Evolutionary conservation across 2,888 invertebrate species (phyloP).

Genomic region (Steinernema scapterisci): DNA sequence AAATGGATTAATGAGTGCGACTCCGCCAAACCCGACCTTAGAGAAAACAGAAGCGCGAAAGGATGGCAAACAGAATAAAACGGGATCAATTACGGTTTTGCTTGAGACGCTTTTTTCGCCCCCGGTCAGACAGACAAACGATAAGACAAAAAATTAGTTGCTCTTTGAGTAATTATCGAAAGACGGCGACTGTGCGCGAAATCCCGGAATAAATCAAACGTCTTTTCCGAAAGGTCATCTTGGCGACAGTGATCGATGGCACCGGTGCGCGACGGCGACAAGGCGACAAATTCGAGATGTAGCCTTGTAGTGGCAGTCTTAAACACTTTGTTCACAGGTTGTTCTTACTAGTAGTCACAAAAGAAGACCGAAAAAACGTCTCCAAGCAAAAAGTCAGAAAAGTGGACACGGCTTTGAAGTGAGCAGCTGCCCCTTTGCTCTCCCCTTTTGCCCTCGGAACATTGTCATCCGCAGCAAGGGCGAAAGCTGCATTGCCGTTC

Average conservation of each 20-base stretch:
- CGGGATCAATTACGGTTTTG: background rate
- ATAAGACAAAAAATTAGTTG: slow-evolving; percentile 14
- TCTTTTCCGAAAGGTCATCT: slow-evolving; percentile 30
- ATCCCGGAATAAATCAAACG: slow-evolving; percentile 18
- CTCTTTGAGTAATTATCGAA: slow-evolving; percentile 10
- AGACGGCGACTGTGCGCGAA: slow-evolving; percentile 17
- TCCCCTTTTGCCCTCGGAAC: too few species aligned
- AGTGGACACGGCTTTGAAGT: background rate
- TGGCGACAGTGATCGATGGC: slow-evolving; percentile 20
- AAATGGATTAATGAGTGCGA: slow-evolving; percentile 21
- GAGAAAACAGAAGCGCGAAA: background rate
- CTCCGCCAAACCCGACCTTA: background rate
- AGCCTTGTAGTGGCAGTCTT: background rate
- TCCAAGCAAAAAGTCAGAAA: too few species aligned
- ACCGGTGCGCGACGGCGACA: slow-evolving; percentile 11
- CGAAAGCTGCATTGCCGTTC: too few species aligned
- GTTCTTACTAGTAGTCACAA: background rate
- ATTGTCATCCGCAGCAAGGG: too few species aligned
- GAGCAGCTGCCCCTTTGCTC: background rate
- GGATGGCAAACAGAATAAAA: background rate
- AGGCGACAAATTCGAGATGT: background rate
- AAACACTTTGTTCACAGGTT: slow-evolving; percentile 8
- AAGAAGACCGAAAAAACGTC: background rate
- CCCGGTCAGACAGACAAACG: background rate
- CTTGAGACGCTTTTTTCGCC: background rate